Evolutionary conservation across 2,797 vertebrate species (phyloP), one percentile per base, ranked within the genome.

Genomic region (Paratrypauchen microcephalus): DNA sequence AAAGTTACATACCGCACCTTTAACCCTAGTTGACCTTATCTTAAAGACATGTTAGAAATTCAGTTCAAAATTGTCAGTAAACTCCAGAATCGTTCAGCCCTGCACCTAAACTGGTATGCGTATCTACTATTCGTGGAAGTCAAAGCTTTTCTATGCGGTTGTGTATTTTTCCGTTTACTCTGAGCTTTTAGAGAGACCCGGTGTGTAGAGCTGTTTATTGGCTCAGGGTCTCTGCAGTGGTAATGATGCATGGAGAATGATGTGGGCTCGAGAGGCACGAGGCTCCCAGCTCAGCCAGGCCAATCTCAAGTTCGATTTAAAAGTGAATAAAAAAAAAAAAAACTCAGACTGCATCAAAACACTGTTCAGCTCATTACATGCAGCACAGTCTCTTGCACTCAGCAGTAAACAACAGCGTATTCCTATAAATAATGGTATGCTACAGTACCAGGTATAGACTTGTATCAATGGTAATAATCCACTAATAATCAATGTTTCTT

Each of bases 161-260:
- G 69, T 71, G 72, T 82, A 32, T 82, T 82, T 88, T 87, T 84
- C 83, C 71, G 66, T 78, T 83, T 85, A 71, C 82, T 65, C 56
- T 66, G 81, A 81, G 76, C 75, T 68, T 86, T 91, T 86, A 89
- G 89, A 88, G 85, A 84, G 85, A 84, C 87, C 82, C 82, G 72
- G 80, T 79, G 86, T 70, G 78, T 74, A 73, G 85, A 87, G 87
- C 84, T 93, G 91, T 93, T 94, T 93, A 88, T 93, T 93, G 90
- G 89, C 86, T 83, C 86, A 91, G 89, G 81, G 88, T 87, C 90
- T 88, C 88, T 91, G 84, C 84, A 87, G 82, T 1, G 82, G 88
- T 92, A 93, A 93, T 93, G 92, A 92, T 92, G 91, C 92, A 90
- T 93, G 85, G 82, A 87, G 85, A 91, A 92, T 87, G 83, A 91